Conservation (phyloP, 2,888 invertebrate genomes). For the Lissocephala sabroskyi region DNA sequence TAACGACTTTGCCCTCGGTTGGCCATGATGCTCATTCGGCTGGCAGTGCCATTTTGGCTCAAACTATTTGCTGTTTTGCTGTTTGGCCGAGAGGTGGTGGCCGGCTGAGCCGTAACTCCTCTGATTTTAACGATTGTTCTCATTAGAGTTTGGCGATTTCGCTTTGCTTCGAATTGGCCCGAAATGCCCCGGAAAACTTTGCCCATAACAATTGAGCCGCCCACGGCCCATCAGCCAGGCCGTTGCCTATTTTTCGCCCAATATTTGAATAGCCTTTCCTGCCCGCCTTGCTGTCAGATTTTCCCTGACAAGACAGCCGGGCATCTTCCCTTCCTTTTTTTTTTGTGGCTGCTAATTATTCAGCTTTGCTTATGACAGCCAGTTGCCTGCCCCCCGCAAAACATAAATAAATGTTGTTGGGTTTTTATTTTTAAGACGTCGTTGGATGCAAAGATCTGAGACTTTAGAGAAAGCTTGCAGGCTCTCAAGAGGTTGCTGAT, state of each 20-base stretch:
- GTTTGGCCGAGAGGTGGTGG: too few species aligned
- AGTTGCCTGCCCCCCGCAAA: too few species aligned
- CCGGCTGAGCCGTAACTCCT: neutral
- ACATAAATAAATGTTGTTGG: slow-evolving; percentile 54
- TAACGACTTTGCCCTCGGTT: slow-evolving; percentile 50
- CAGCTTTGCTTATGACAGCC: slow-evolving; percentile 39
- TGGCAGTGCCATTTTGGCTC: neutral
- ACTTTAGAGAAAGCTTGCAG: too few species aligned
- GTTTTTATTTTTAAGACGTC: too few species aligned
- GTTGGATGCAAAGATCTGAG: too few species aligned
- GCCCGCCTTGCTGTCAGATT: neutral
- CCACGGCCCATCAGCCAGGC: slow-evolving; percentile 11
- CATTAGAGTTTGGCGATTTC: slow-evolving; percentile 52
- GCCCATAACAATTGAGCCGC: slow-evolving; percentile 55
- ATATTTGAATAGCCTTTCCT: slow-evolving; percentile 4
- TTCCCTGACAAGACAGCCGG: too few species aligned
- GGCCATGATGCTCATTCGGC: neutral
- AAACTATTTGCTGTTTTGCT: slow-evolving; percentile 2
- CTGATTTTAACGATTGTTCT: slow-evolving; percentile 49
- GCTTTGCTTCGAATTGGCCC: slow-evolving; percentile 9
- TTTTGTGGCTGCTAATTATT: slow-evolving; percentile 55
- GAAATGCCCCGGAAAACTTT: slow-evolving; percentile 29
- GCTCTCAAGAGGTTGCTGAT: too few species aligned
- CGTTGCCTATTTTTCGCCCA: too few species aligned
- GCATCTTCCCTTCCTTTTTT: slow-evolving; percentile 28